These are phyloP conservation scores for Agrypnus murinus DNA, from an alignment of 2,888 invertebrate species.

Conservation along the genomic window DNA sequence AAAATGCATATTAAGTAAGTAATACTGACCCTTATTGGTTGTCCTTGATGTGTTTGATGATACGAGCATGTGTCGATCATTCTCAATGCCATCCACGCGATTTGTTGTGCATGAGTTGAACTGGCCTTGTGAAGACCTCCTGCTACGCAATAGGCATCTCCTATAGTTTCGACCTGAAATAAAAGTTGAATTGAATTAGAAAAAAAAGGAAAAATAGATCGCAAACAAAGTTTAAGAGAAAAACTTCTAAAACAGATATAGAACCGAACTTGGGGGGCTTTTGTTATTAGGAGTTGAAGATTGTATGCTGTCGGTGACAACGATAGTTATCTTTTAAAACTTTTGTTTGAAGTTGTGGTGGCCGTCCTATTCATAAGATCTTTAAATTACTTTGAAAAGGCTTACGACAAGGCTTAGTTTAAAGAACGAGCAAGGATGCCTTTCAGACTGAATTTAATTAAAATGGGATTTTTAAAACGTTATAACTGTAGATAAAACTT, in stretches of 20 bases:
- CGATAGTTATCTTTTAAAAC: slow-evolving; percentile 22
- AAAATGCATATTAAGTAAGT: no score
- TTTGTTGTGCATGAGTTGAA: slow-evolving; percentile 92
- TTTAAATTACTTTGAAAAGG: slow-evolving; percentile 17
- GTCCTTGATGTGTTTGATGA: slow-evolving; percentile 93
- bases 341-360: slow-evolving; percentile 15
- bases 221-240: slow-evolving; percentile 9
- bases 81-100: slow-evolving; percentile 96
- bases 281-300: slow-evolving; percentile 11
- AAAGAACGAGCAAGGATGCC: neutral
- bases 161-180: slow-evolving; percentile 92
- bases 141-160: slow-evolving; percentile 97
- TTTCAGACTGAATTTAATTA: slow-evolving; percentile 8
- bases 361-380: neutral
- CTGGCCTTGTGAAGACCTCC: slow-evolving; percentile 92
- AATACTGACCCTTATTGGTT: slow-evolving; percentile 88
- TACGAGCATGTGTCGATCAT: slow-evolving; percentile 94
- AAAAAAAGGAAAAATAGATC: slow-evolving; percentile 1
- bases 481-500: neutral
- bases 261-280: neutral
- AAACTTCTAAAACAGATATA: slow-evolving; percentile 21
- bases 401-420: slow-evolving; percentile 10
- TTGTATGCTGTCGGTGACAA: slow-evolving; percentile 13
- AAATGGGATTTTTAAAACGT: neutral
- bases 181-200: slow-evolving; percentile 3